These are phyloP conservation scores for Tupaia tana DNA, from an alignment of 2,113 vertebrate genomes.

Conservation along the genomic window DNA sequence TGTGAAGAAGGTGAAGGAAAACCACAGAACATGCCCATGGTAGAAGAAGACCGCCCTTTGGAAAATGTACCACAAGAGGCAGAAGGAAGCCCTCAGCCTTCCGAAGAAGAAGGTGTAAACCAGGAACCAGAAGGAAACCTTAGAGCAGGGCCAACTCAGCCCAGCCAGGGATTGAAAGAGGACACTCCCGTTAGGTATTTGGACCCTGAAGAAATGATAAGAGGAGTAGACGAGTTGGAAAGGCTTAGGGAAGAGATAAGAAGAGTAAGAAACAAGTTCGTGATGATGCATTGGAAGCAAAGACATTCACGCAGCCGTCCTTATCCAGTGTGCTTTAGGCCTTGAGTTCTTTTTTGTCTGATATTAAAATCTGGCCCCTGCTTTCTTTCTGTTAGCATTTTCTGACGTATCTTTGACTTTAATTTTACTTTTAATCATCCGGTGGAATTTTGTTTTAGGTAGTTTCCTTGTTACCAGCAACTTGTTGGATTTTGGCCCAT, in stretches of 20 bases:
- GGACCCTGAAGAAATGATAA: constrained; percentile 79
- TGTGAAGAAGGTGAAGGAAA: constrained; percentile 72
- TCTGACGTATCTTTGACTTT: constrained; percentile 68
- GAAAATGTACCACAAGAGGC: constrained; percentile 51
- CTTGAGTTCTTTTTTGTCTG: constrained; percentile 71
- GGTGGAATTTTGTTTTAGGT: constrained; percentile 68
- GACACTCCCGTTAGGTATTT: constrained; percentile 70
- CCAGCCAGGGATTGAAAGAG: constrained; percentile 59
- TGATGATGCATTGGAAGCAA: constrained; percentile 82
- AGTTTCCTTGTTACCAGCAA: constrained; percentile 68
- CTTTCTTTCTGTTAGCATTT: constrained; percentile 77
- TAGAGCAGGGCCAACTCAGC: constrained; percentile 1
- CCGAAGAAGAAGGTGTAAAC: constrained; percentile 45
- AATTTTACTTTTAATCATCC: constrained; percentile 70
- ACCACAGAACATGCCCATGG: constrained; percentile 64
- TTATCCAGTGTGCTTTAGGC: constrained; percentile 80
- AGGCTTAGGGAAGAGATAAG: constrained; percentile 82
- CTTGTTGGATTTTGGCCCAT: constrained; percentile 70
- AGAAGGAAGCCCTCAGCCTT: constrained; percentile 53
- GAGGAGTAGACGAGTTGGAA: constrained; percentile 81
- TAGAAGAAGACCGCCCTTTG: constrained; percentile 53
- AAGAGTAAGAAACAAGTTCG: constrained; percentile 82
- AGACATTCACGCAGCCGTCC: constrained; percentile 79
- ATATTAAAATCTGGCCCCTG: constrained; percentile 71
- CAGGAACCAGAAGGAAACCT: constrained; percentile 60